These are phyloP conservation scores for Nomada flava DNA, from an alignment of 2,888 invertebrate species.

Conservation along the genomic window DNA sequence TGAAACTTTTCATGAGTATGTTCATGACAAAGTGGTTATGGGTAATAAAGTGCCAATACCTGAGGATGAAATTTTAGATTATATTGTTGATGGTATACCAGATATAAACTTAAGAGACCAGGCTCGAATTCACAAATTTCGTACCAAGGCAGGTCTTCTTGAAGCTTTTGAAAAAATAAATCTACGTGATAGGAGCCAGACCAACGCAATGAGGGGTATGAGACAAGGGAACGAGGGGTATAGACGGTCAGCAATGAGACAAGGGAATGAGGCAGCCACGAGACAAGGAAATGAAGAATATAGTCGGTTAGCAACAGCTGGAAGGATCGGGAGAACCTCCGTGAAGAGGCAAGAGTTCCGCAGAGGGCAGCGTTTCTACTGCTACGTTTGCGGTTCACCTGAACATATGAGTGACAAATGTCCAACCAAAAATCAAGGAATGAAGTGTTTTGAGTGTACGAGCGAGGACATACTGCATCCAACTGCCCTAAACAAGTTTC, in stretches of 20 bases:
- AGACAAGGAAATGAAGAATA: neutral
- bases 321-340: neutral
- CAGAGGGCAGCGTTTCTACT: neutral
- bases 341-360: neutral
- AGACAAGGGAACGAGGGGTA: neutral
- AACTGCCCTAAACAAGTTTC: neutral
- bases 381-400: neutral
- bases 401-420: constrained; percentile 7
- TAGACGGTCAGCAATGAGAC: too few relatives aligned
- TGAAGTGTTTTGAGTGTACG: constrained; percentile 16
- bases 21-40: neutral
- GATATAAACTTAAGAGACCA: neutral
- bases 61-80: neutral
- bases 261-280: neutral
- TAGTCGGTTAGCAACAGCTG: neutral
- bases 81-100: constrained; percentile 1
- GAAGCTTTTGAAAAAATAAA: constrained; percentile 5
- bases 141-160: neutral
- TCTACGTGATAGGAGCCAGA: neutral
- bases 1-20: neutral
- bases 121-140: neutral
- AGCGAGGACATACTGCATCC: neutral
- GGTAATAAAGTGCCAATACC: constrained; percentile 9
- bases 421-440: neutral
- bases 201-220: neutral